These are phyloP conservation scores for Scaptomyza tumidula DNA, from an alignment of 2,888 invertebrate species.

Conservation along the genomic window DNA sequence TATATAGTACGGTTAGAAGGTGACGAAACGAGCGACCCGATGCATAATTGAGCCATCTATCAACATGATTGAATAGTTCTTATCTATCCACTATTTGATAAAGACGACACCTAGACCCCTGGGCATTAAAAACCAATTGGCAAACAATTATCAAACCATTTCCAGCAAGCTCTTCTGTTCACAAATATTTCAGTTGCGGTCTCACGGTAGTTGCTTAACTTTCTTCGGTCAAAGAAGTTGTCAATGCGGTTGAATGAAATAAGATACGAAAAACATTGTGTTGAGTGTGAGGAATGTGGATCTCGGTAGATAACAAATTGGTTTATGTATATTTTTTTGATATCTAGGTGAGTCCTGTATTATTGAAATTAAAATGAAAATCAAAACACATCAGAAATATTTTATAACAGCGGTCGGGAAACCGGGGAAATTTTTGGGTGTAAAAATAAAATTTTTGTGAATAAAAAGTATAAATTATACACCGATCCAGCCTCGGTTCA, in stretches of 20 bases:
- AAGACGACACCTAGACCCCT: neutral
- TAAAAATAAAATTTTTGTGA: too few species aligned
- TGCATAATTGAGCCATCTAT: conserved; percentile 56
- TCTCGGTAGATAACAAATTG: too few species aligned
- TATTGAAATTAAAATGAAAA: neutral
- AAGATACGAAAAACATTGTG: neutral
- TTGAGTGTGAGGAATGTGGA: too few species aligned
- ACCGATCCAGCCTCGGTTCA: too few species aligned
- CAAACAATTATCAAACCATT: conserved; percentile 47
- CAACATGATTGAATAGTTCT: conserved; percentile 57
- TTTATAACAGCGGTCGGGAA: neutral
- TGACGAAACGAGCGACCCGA: conserved; percentile 16
- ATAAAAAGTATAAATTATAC: too few species aligned
- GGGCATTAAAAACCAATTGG: conserved; percentile 70
- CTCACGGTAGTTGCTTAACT: conserved; percentile 22
- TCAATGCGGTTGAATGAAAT: neutral
- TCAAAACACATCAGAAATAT: neutral
- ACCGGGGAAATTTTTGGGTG: too few species aligned
- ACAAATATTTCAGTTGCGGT: neutral
- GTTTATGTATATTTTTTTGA: neutral
- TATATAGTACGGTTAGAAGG: conserved; percentile 41
- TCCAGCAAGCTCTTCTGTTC: conserved; percentile 3
- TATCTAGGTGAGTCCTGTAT: neutral
- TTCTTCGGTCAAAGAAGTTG: conserved; percentile 18
- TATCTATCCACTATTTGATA: conserved; percentile 44